Evolutionary conservation across 2,888 invertebrate genomes (phyloP), one percentile per base, ranked within the genome.

Genomic region (Mesochorus sp.): DNA sequence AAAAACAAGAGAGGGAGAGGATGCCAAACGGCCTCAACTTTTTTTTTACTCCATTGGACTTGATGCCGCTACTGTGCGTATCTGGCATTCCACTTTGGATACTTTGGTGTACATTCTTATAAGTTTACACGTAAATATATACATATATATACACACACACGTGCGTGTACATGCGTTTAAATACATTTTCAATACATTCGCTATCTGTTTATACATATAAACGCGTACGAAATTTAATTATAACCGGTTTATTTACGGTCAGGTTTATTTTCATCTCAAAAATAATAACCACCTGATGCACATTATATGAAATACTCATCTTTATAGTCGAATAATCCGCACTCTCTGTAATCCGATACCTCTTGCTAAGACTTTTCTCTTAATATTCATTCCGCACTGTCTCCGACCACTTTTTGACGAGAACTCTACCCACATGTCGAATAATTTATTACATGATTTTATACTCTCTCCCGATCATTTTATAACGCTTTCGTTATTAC

Each of bases 271-370:
- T 26, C 47, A 42, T 4, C 53, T 70, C 21, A 28, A 76, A 68
- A 76, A 64, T 64, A 47, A 57, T 76, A 70, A 62, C 61, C 62
- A 55, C 62, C 47, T 75, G 31, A 19, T 34, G 31, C 31, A 70
- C 31, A 31, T 76, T 64, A 39, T 39, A 62, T 24, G 47, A 70
- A 62, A 76, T 70, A 47, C 62, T 57, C 57, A 76, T 62, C 47
- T 70, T 62, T 64, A 64, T 39, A 28, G 62, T 49, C 55, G 12
- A 19, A 37, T 70, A 44, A 57, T 62, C 70, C 49, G 34, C 28
- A 42, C 39, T 55, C 12, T 14, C 5, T n/a, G 55, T 64, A 62
- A 73, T 39, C 37, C 55, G 57, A 57, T 49, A 47, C 8, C 17
- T 8, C 26, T 2, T 17, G 3, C 21, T 3, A 47, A 62, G 21